Percentiles rank a stretch among this genome's conserved stretches.
phyloP scores from a whole-genome alignment of 2,797 vertebrate species.

The Dicrostonyx torquatus region DNA sequence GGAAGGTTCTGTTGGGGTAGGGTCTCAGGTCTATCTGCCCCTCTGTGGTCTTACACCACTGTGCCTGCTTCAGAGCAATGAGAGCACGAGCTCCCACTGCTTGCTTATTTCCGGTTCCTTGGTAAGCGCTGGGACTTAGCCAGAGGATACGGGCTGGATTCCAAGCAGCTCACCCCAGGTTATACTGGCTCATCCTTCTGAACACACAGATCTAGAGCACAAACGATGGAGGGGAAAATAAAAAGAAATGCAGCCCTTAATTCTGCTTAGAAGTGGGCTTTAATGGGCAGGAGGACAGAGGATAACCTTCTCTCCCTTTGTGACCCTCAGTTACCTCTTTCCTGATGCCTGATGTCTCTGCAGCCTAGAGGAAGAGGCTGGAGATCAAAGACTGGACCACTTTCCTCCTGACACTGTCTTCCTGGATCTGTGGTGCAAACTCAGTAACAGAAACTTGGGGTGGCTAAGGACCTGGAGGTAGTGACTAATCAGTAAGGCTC shows the following conservation, averaged over 20 bases:
- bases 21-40: not conserved
- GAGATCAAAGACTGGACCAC: not conserved
- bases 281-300: not conserved
- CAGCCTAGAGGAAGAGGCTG: not conserved
- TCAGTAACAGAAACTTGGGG: not conserved
- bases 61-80: not conserved
- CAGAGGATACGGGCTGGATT: not conserved
- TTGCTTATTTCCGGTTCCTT: too few relatives aligned
- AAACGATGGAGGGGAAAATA: not conserved
- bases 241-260: too few relatives aligned
- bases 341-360: not conserved
- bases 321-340: not conserved
- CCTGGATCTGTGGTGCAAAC: not conserved
- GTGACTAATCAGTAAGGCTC: too few relatives aligned
- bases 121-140: not conserved
- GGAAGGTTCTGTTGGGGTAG: not conserved
- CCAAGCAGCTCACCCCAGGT: not conserved
- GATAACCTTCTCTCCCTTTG: fast-evolving
- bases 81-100: not conserved
- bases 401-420: not conserved
- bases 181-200: not conserved
- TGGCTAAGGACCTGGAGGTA: fast-evolving
- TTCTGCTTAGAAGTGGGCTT: not conserved
- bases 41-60: not conserved
- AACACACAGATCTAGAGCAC: not conserved